Conservation (phyloP, 2,888 invertebrate genomes). For the Junonia oenone region DNA sequence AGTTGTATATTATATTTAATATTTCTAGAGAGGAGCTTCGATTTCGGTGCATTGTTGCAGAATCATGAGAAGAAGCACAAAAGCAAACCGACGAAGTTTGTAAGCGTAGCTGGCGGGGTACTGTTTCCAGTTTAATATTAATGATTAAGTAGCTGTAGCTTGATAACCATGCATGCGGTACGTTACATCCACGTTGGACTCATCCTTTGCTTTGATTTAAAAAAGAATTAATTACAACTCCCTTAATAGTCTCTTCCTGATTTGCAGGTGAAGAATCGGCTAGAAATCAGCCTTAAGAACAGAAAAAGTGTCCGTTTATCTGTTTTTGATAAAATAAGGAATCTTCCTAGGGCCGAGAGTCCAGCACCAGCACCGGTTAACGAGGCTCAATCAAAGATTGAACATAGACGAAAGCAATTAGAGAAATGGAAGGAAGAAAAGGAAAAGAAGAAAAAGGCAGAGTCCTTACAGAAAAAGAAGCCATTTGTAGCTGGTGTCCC, state of each 20-base stretch:
- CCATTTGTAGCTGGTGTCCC: conserved; percentile 58
- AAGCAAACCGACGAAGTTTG: conserved; percentile 53
- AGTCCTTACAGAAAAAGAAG: conserved; percentile 52
- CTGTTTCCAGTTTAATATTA: conserved; percentile 29
- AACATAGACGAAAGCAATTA: conserved; percentile 52
- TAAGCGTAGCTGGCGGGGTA: conserved; percentile 61
- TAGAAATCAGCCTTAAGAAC: conserved; percentile 44
- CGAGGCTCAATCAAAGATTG: conserved; percentile 38
- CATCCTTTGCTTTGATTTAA: background rate
- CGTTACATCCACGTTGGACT: background rate
- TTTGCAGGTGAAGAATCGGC: conserved; percentile 55
- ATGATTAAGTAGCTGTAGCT: conserved; percentile 12
- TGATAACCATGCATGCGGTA: conserved; percentile 37
- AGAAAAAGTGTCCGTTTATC: conserved; percentile 52
- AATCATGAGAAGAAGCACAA: conserved; percentile 59
- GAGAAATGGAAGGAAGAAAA: conserved; percentile 68
- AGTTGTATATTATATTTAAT: conserved; percentile 4
- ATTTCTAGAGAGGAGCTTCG: conserved; percentile 58
- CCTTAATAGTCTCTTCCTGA: conserved; percentile 1
- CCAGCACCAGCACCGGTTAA: conserved; percentile 39
- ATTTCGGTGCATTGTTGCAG: conserved; percentile 51
- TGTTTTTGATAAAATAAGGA: conserved; percentile 52
- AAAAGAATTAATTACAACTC: conserved; percentile 10
- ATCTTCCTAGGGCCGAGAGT: conserved; percentile 42
- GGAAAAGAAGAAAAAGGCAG: conserved; percentile 54